A percentile compares a stretch with the other conserved stretches of the same genome.
These are phyloP conservation scores for Alethe diademata DNA, from an alignment of 2,113 vertebrate genomes.

Conservation along the genomic window DNA sequence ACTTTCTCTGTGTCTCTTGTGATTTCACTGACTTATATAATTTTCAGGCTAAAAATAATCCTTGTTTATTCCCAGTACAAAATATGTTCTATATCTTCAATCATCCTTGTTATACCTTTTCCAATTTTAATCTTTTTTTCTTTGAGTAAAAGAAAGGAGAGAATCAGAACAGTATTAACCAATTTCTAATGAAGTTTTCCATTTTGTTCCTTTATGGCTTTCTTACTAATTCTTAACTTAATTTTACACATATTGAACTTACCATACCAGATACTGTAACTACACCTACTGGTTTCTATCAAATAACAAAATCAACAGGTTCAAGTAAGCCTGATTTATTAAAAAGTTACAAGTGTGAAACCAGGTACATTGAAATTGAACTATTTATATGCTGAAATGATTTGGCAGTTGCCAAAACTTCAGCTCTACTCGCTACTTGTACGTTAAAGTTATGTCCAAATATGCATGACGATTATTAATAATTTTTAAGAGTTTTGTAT, in stretches of 20 bases:
- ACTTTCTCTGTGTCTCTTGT: neutral
- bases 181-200: neutral
- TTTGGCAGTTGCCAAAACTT: neutral
- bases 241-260: neutral
- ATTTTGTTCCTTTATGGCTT: neutral
- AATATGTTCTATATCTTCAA: neutral
- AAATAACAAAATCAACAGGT: neutral
- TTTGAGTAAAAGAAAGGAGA: neutral
- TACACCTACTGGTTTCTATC: neutral
- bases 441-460: neutral
- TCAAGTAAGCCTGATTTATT: neutral
- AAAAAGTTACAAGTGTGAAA: neutral
- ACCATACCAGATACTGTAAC: neutral
- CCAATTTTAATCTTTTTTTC: neutral
- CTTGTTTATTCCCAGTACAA: neutral
- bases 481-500: neutral
- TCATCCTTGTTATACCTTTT: neutral
- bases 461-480: neutral
- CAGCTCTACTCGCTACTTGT: neutral
- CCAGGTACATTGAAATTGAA: neutral
- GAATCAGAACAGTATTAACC: neutral
- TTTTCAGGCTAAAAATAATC: neutral
- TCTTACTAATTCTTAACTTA: neutral
- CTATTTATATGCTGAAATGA: neutral
- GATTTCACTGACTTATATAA: neutral